phyloP scores from a whole-genome alignment of 1,140 invertebrate species.

The Cherax quadricarinatus region DNA sequence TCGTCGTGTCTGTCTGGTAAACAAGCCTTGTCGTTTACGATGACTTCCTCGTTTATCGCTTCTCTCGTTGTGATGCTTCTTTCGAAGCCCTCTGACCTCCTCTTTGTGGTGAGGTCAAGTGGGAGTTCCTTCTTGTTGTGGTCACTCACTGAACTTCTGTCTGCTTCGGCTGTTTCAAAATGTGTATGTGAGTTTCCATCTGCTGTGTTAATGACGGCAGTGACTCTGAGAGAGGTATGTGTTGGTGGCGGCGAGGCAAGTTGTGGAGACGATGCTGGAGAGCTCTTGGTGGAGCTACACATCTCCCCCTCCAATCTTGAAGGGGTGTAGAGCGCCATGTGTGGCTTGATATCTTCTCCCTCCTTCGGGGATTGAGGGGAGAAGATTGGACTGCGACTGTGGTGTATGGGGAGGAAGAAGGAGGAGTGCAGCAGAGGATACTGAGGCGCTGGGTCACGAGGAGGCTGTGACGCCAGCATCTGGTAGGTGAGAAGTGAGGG shows the following conservation, averaged over 20 bases:
- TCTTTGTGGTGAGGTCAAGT: conserved; percentile 55
- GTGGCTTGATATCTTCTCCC: conserved; percentile 26
- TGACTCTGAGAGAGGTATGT: conserved; percentile 49
- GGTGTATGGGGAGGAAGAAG: conserved; percentile 54
- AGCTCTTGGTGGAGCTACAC: background rate
- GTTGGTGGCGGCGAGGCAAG: conserved; percentile 33
- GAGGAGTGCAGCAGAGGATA: conserved; percentile 52
- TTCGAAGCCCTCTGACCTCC: conserved; percentile 17
- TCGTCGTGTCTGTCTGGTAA: conserved; percentile 1
- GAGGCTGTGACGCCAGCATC: conserved; percentile 39
- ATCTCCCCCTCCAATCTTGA: background rate
- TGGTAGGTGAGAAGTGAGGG: conserved; percentile 49
- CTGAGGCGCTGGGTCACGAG: conserved; percentile 22
- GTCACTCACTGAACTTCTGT: background rate
- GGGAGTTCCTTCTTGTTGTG: conserved; percentile 28
- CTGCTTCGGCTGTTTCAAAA: background rate
- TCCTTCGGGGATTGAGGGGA: conserved; percentile 52
- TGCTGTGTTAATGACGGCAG: conserved; percentile 47
- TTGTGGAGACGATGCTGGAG: conserved; percentile 32
- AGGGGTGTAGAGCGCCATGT: background rate
- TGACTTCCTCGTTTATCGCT: background rate
- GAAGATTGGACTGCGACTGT: conserved; percentile 36
- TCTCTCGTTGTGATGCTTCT: background rate
- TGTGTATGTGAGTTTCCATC: background rate
- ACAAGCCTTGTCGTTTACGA: background rate